These are phyloP conservation scores for Cygnus buccinator DNA, from an alignment of 2,113 vertebrate genomes.

Conservation along the genomic window DNA sequence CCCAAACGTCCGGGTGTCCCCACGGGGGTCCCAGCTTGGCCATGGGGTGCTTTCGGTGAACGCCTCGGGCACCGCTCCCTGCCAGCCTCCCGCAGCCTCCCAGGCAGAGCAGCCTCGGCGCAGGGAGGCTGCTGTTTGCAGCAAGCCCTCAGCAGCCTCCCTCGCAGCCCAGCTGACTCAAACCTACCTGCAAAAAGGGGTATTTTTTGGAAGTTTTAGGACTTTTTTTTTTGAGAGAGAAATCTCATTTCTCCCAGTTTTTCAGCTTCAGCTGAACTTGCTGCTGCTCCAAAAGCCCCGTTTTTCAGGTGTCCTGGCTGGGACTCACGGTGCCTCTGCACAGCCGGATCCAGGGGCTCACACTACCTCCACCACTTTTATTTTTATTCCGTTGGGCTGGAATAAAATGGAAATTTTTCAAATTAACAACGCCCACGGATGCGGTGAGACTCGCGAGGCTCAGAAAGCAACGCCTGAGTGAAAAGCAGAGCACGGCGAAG, in stretches of 20 bases:
- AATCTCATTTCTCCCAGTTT: neutral
- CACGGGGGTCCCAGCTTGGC: neutral
- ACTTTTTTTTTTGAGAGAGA: neutral
- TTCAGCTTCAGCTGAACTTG: neutral
- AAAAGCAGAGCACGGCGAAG: neutral
- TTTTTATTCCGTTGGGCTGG: slow-evolving; percentile 9
- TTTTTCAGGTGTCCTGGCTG: slow-evolving; percentile 1
- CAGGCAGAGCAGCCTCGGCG: neutral
- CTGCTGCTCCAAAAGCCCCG: neutral
- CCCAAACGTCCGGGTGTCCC: neutral
- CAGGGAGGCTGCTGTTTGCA: neutral
- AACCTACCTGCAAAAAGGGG: neutral
- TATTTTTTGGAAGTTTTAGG: neutral
- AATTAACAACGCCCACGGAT: slow-evolving; percentile 15
- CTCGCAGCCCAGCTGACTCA: neutral
- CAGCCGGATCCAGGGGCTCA: neutral
- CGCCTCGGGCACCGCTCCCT: neutral
- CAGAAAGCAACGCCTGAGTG: neutral
- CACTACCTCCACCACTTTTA: neutral
- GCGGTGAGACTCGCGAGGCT: neutral
- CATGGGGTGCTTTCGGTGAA: neutral
- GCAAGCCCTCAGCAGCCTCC: neutral
- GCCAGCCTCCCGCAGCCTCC: neutral
- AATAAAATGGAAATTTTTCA: slow-evolving; percentile 47
- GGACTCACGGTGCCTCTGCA: neutral